Base-by-base conservation (phyloP, 2,797 vertebrate species). In the Hoplostethus atlanticus region DNA sequence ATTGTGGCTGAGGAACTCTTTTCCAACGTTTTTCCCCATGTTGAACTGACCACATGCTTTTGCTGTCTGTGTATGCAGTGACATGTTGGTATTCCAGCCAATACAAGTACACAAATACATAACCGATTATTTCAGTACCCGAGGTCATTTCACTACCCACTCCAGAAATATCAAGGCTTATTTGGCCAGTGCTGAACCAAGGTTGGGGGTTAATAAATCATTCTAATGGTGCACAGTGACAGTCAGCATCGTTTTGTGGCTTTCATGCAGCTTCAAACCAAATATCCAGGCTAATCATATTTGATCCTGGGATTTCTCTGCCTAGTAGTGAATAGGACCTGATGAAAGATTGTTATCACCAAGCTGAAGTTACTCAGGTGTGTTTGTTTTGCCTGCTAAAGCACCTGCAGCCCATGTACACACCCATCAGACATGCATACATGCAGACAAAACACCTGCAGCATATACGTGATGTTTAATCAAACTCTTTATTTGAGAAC, bases 141-240 rank as follows among this genome's bases (percentile, higher is more conserved):
- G 69, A 75, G 80, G 77, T 85, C 76, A 80, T 86, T 89, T 78
- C 30, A 30, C 68, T 71, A 63, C 81, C 75, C 54, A 62, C 13
- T 73, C 28, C 61, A 55, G 67, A 85, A 75, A 82, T 72, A 40
- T 59, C 25, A 75, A 84, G 73, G 56, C 54, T 48, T 80, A 68
- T 87, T 81, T 85, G 86, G 79, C 83, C 52, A 67, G 48, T 73
- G 13, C 50, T 15, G 54, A 68, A 71, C 60, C 71, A 38, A 6
- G 42, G 66, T 73, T 65, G 64, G 71, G 76, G 63, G 66, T 50
- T 65, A 77, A 89, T 85, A 90, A 89, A 91, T 92, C 80, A 83
- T 70, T 73, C 31, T 76, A 70, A 80, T 57, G 40, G 74, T 40
- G 70, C 66, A 11, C 55, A 13, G 53, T 86, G 76, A 83, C 81